Conservation (phyloP, 2,888 invertebrate species). For the Acutogordius australiensis region DNA sequence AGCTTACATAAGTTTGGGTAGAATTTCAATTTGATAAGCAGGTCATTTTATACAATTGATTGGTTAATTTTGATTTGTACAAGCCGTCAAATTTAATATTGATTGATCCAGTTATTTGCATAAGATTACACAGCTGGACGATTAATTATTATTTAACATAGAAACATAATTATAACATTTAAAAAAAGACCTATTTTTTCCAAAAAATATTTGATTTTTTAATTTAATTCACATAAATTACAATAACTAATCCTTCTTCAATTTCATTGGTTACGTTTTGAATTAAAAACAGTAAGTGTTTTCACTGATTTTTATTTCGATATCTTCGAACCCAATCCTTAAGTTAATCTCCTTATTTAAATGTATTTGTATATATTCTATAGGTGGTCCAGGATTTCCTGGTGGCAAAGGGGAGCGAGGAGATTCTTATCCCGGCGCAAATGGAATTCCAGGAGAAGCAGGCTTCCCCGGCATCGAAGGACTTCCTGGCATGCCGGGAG, state of each 20-base stretch:
- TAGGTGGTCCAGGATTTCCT: slow-evolving; percentile 22
- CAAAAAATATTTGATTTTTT: too few species aligned
- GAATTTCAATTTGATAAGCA: too few species aligned
- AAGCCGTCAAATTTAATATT: too few species aligned
- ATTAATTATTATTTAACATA: not conserved
- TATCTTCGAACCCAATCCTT: slow-evolving; percentile 24
- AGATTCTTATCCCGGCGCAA: slow-evolving; percentile 16
- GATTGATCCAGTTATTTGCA: not conserved
- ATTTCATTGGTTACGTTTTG: too few species aligned
- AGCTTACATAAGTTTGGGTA: too few species aligned
- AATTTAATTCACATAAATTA: too few species aligned
- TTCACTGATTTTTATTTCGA: too few species aligned
- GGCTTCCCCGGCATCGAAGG: slow-evolving; percentile 31
- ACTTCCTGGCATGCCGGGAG: slow-evolving; percentile 33
- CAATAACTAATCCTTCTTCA: too few species aligned
- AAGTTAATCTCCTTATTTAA: slow-evolving; percentile 16
- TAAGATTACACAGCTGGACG: not conserved
- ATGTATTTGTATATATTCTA: slow-evolving; percentile 17
- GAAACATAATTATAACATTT: slow-evolving; percentile 21
- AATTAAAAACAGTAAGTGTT: too few species aligned
- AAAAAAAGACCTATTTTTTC: slow-evolving; percentile 35
- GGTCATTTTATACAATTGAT: too few species aligned
- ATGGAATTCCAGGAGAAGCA: slow-evolving; percentile 51
- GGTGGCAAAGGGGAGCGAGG: slow-evolving; percentile 23
- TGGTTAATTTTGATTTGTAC: too few species aligned